Percentiles rank a stretch among this genome's conserved stretches.
phyloP scores from a whole-genome alignment of 2,113 vertebrate species.

The Typhlomys cinereus region DNA sequence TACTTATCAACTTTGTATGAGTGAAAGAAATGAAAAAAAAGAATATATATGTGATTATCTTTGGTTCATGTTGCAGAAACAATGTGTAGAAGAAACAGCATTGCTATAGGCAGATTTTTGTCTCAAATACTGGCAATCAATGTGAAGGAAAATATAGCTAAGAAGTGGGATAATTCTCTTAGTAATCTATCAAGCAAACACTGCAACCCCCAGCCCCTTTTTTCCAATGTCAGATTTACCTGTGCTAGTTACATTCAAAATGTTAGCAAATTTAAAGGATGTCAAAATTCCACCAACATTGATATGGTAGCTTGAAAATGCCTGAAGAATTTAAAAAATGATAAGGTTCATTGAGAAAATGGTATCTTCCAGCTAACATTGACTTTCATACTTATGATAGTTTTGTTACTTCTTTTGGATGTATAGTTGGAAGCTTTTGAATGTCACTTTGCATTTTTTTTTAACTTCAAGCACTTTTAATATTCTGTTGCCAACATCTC shows the following conservation, averaged over 20 bases:
- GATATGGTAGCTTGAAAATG: constrained; percentile 15
- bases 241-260: constrained; percentile 14
- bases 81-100: background rate
- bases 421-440: constrained; percentile 45
- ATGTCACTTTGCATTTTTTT: constrained; percentile 41
- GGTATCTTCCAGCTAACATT: background rate
- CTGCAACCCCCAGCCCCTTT: too few species aligned
- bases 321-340: background rate
- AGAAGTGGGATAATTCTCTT: background rate
- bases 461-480: constrained; percentile 49
- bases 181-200: constrained; percentile 4
- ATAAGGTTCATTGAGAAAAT: constrained; percentile 30
- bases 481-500: constrained; percentile 63
- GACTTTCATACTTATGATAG: background rate
- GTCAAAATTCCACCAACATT: constrained; percentile 1
- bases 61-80: background rate
- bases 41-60: too few species aligned
- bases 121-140: background rate
- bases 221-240: background rate
- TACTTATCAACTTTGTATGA: too few species aligned
- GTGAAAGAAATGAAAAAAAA: too few species aligned
- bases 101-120: background rate
- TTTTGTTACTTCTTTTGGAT: constrained; percentile 45
- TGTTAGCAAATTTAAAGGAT: background rate
- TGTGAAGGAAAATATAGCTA: background rate